A percentile compares a stretch with the other conserved stretches of the same genome.
These are phyloP conservation scores for Drosophila nr. medialis DNA, from an alignment of 2,888 invertebrate genomes.

Conservation along the genomic window DNA sequence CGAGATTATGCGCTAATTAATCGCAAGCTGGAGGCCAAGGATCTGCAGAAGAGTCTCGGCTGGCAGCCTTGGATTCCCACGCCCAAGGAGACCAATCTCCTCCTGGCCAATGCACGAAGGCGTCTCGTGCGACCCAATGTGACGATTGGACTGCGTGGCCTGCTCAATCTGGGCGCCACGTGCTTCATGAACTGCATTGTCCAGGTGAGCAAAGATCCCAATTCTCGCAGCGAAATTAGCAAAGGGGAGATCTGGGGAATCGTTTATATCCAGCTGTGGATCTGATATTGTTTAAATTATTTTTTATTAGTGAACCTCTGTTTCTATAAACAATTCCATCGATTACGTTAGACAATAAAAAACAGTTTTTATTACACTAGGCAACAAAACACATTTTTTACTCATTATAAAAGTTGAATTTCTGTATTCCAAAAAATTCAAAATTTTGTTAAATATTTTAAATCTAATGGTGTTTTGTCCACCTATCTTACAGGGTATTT, in stretches of 20 bases:
- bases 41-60: slow-evolving; percentile 87
- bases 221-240: background rate
- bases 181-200: slow-evolving; percentile 99
- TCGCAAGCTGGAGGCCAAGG: slow-evolving; percentile 87
- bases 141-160: slow-evolving; percentile 95
- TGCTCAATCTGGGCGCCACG: slow-evolving; percentile 98
- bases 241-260: background rate
- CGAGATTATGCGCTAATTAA: slow-evolving; percentile 86
- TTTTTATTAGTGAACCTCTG: background rate
- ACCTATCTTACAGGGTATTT: too few species aligned
- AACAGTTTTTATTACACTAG: background rate
- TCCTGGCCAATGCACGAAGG: slow-evolving; percentile 91
- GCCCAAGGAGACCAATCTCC: slow-evolving; percentile 90
- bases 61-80: slow-evolving; percentile 93
- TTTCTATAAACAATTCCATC: background rate
- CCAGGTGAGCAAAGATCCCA: slow-evolving; percentile 86
- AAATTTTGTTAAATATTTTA: background rate
- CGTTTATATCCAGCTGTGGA: background rate
- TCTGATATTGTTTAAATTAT: background rate
- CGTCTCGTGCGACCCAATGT: slow-evolving; percentile 92
- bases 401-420: too few species aligned
- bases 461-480: background rate
- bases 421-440: background rate
- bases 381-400: background rate
- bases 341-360: background rate